Base-by-base conservation (phyloP, 2,888 invertebrate genomes). In the Hirtodrosophila histrioides region DNA sequence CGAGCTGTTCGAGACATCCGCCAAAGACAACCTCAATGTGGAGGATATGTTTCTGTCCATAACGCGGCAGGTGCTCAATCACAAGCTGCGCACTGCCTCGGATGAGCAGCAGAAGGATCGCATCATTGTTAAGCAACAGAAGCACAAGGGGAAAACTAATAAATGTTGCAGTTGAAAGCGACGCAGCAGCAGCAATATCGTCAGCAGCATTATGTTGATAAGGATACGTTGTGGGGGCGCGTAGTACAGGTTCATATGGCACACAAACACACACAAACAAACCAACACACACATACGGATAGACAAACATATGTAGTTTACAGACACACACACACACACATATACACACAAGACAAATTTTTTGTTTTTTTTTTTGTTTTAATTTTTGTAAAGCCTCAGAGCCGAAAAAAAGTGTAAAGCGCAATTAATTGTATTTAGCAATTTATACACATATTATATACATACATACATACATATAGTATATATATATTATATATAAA, bases 1-100 rank as follows among this genome's bases (percentile, higher is more conserved):
- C 91, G 96, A 97, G 85, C 93, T 99, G 80, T 99, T 98, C 92
- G 99, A 99, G 93, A 99, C 99, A 74, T 98, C 98, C 90, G 99
- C 99, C 91, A 99, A 99, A 93, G 98, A 99, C 91, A 99, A 99
- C 92, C 95, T 97, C 88, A 99, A 99, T 93, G 99, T 99, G 58
- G 99, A 99, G 93, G 98, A 99, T 93, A 99, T 98, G 95, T 94
- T 95, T 92, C 93, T 95, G 90, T 94, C 94, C 78, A 94, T 95
- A 86, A 95, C 95, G 67, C 85, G 90, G 75, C 91, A 92, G 89
- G 92, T 92, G 72, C 82, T 92, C 54, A 89, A 90, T 62, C 91
- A 92, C 73, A 92, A 92, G 86, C 76, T 92, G 69, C 88, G 90
- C 67, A 90, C 84, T 75, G 91, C 91, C 67, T 88, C 91, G 69